Conservation (phyloP, 2,888 invertebrate species). For the Steinernema carpocapsae region DNA sequence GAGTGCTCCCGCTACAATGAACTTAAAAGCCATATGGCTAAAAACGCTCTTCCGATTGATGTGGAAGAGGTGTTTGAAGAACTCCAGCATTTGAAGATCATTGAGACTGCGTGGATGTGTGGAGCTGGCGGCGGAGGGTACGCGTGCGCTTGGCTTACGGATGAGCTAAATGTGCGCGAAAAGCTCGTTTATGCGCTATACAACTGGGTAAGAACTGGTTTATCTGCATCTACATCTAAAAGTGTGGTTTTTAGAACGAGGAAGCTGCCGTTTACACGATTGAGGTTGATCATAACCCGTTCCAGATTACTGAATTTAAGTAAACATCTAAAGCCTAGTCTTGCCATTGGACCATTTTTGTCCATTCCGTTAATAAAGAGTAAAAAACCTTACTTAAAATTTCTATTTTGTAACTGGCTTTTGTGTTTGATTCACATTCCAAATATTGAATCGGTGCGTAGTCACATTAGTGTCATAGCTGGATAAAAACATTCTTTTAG, state of each 20-base stretch:
- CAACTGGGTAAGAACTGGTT: neutral
- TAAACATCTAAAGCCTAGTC: neutral
- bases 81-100: slow-evolving; percentile 36
- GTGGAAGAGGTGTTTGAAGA: slow-evolving; percentile 49
- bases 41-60: slow-evolving; percentile 51
- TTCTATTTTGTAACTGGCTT: no score
- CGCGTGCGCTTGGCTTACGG: slow-evolving; percentile 51
- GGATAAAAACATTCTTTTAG: no score
- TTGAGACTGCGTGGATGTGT: slow-evolving; percentile 54
- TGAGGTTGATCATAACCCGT: neutral
- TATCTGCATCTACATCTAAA: neutral
- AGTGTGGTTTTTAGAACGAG: neutral
- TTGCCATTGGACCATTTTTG: neutral
- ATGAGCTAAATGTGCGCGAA: neutral
- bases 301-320: neutral
- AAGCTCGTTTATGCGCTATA: neutral
- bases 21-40: slow-evolving; percentile 56
- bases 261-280: neutral
- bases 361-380: no score
- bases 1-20: slow-evolving; percentile 50
- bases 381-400: no score
- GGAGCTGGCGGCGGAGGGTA: slow-evolving; percentile 66
- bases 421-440: no score
- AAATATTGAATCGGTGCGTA: no score
- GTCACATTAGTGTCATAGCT: no score